Evolutionary conservation across 2,113 vertebrate genomes (phyloP).

Genomic region (Brevimyrus niger): DNA sequence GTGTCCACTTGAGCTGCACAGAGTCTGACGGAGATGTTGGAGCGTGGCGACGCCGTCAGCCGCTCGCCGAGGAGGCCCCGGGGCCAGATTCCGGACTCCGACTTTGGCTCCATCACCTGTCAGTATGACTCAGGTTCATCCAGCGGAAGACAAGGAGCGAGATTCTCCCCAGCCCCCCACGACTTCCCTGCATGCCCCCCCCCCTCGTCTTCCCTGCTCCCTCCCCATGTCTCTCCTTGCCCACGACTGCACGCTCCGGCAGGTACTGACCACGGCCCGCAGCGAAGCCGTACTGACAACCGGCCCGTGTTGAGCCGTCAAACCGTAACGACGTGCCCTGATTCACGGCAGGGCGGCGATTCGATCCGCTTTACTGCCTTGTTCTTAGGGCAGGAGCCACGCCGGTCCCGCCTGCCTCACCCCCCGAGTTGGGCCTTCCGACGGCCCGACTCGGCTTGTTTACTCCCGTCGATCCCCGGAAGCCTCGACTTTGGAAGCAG

Average conservation of each 20-base stretch:
- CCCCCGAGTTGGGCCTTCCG: background rate
- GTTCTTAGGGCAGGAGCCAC: background rate
- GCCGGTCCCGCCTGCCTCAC: background rate
- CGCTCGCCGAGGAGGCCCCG: background rate
- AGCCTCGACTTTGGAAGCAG: background rate
- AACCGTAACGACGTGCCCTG: background rate
- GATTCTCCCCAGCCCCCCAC: background rate
- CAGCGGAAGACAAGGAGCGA: background rate
- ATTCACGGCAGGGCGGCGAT: background rate
- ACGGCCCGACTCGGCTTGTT: background rate
- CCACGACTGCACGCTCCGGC: background rate
- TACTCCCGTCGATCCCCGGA: background rate
- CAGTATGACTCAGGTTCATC: slow-evolving; percentile 24
- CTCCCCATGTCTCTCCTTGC: background rate
- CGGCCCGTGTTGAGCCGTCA: background rate
- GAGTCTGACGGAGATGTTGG: background rate
- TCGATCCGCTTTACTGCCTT: background rate
- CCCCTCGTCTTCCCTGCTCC: background rate
- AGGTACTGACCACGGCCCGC: background rate
- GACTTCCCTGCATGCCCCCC: background rate
- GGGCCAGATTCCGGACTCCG: slow-evolving; percentile 13
- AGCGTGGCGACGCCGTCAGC: background rate
- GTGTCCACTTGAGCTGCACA: background rate
- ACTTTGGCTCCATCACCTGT: slow-evolving; percentile 30
- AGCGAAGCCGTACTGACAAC: background rate